Base-by-base conservation (phyloP, 2,113 vertebrate genomes). In the Sporophila hypoxantha region DNA sequence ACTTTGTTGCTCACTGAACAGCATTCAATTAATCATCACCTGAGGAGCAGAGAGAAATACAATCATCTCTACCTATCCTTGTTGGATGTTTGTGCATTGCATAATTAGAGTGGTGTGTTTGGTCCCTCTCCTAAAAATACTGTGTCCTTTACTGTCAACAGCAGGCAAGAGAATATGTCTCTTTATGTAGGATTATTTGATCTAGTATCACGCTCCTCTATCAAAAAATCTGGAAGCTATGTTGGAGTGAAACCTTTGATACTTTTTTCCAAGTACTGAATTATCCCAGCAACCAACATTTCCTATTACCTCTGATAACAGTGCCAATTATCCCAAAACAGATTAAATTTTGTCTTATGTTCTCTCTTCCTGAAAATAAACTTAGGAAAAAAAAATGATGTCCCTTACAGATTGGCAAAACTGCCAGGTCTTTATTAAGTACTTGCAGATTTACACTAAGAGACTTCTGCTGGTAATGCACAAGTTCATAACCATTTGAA, bases 171-270 rank as follows among this genome's bases (percentile, higher is more conserved):
- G 7, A 14, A 53, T 20, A 65, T 29, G 32, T 8, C 67, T 37
- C 36, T 65, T 89, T 79, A 34, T 13, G 17, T 11, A 27, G 23
- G 10, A 14, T 50, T 66, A 56, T 17, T 44, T 42, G 18, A 36
- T 36, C 7, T 46, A 47, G 6, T 61, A 20, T 41, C 50, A 55
- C 0, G 0, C 18, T 79, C 4, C 29, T 73, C 32, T 27, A 41
- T 5, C 2, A 82, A 87, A 82, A 82, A 44, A 37, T 1, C 3
- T 12, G 15, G 7, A 60, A 6, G 4, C 11, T 47, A 26, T 14
- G 0, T 17, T 52, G 36, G 9, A 50, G 9, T 62, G 27, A 85
- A 82, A 47, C 6, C 6, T 82, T 27, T 9, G 49, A 82, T 22
- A 23, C 2, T 60, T 84, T 49, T 76, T 84, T 62, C 17, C 47